Evolutionary conservation across 2,113 vertebrate genomes (phyloP).

Genomic region (Melozone crissalis): DNA sequence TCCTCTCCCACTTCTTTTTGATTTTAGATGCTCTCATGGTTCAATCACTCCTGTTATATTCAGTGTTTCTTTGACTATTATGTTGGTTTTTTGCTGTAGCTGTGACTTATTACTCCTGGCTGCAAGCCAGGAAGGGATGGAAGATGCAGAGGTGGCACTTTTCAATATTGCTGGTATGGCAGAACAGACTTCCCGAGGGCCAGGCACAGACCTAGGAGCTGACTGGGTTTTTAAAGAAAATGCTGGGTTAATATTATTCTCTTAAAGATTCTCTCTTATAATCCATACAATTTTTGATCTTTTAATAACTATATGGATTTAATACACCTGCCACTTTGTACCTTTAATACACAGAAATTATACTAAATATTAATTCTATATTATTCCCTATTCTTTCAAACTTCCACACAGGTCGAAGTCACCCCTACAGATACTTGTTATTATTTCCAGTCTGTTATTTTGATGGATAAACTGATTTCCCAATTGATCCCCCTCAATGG

Average conservation of each 20-base stretch:
- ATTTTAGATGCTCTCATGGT: not conserved
- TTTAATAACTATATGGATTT: not conserved
- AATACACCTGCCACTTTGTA: not conserved
- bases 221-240: not conserved
- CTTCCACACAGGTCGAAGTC: not conserved
- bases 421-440: not conserved
- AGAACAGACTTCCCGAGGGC: not conserved
- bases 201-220: not conserved
- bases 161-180: not conserved
- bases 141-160: conserved; percentile 12
- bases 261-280: not conserved
- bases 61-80: not conserved
- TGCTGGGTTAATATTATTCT: not conserved
- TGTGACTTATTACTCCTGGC: not conserved
- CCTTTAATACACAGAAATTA: not conserved
- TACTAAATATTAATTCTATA: not conserved
- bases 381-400: not conserved
- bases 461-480: not conserved
- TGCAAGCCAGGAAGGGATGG: not conserved
- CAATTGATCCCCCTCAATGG: not conserved
- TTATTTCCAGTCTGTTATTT: not conserved
- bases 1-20: not conserved
- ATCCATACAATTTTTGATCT: not conserved
- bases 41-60: not conserved
- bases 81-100: not conserved